Percentiles rank a stretch among this genome's conserved stretches.
Evolutionary conservation across 2,797 vertebrate species (phyloP).

Genomic region (Hozukius guyotensis): DNA sequence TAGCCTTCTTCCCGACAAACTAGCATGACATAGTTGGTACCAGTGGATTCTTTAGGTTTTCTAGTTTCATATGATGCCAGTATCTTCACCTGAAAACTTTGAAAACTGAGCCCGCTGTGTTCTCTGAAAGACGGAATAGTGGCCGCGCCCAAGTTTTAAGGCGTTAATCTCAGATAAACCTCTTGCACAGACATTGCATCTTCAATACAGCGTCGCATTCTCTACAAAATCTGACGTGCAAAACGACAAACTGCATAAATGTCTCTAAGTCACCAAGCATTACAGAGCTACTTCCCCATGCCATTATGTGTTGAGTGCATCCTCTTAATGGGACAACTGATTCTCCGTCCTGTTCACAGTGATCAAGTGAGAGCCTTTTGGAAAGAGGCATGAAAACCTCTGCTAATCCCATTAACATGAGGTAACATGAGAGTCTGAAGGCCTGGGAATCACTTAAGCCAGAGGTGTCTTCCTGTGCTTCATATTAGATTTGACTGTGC

Average conservation of each 20-base stretch:
- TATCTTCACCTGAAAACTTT: too few relatives aligned
- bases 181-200: background rate
- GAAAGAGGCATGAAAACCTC: conserved; percentile 59
- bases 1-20: too few relatives aligned
- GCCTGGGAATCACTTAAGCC: conserved; percentile 72
- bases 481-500: conserved; percentile 76
- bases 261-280: conserved; percentile 2
- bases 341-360: conserved; percentile 39
- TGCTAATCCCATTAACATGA: conserved; percentile 73
- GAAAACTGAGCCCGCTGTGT: too few relatives aligned
- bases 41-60: too few relatives aligned
- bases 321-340: conserved; percentile 54
- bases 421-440: conserved; percentile 78
- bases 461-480: conserved; percentile 79
- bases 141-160: too few relatives aligned
- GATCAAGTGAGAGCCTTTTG: conserved; percentile 46
- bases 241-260: background rate
- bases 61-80: too few relatives aligned
- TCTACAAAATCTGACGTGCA: background rate
- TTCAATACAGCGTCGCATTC: background rate
- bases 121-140: too few relatives aligned
- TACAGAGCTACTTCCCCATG: conserved; percentile 25
- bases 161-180: background rate
- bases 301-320: conserved; percentile 61
- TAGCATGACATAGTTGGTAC: too few relatives aligned